Evolutionary conservation across 30 jellyfish, hydroid and myxozoan genomes (phyloP).

Genomic region (Chrysaora quinquecirrha): DNA sequence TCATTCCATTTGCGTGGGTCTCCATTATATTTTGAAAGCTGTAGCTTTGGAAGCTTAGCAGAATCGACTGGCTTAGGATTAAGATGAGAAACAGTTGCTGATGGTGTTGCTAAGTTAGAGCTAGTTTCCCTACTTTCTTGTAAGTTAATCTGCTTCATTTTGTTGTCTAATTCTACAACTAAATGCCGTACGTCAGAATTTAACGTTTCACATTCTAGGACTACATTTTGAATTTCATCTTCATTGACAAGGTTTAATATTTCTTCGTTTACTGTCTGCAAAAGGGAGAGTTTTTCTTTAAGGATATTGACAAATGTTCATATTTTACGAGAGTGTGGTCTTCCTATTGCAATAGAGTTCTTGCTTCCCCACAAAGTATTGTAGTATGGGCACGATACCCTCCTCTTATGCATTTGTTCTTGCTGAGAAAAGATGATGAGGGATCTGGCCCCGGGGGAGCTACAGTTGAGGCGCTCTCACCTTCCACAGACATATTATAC

Average conservation of each 20-base stretch:
- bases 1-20: constrained; percentile 49
- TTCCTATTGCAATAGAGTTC: background rate
- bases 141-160: background rate
- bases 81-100: background rate
- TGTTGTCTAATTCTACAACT: background rate
- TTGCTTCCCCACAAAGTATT: background rate
- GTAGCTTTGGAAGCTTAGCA: constrained; percentile 15
- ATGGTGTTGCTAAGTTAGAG: background rate
- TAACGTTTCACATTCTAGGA: background rate
- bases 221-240: background rate
- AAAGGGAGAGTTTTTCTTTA: background rate
- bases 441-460: constrained; percentile 8
- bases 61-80: no score
- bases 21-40: constrained; percentile 11
- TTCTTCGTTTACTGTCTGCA: background rate
- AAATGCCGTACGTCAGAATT: background rate
- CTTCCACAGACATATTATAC: background rate
- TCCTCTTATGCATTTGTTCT: constrained; percentile 15
- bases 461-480: constrained; percentile 4
- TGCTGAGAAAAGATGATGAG: background rate
- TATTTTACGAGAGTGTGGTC: background rate
- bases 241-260: background rate
- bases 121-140: background rate
- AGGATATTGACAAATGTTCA: background rate
- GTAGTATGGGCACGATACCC: background rate